These are phyloP conservation scores for Zele albiditarsus DNA, from an alignment of 2,888 invertebrate genomes.

Conservation along the genomic window DNA sequence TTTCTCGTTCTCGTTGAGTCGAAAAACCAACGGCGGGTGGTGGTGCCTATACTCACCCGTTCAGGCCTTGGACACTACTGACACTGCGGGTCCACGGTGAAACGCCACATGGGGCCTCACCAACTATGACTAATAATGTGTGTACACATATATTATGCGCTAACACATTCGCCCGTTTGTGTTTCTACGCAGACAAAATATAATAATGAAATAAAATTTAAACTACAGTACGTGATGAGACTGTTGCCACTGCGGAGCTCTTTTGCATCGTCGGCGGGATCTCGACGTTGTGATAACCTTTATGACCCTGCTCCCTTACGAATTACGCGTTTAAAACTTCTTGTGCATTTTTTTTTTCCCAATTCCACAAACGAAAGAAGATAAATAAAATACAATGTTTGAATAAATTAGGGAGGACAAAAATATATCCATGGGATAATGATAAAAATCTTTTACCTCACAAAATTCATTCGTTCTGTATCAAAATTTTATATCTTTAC, in stretches of 20 bases:
- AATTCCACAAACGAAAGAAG: neutral
- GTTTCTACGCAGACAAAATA: neutral
- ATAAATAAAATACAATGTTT: neutral
- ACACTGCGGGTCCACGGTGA: conserved; percentile 17
- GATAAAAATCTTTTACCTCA: neutral
- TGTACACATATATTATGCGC: neutral
- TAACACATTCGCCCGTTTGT: neutral
- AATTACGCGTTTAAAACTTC: conserved; percentile 32
- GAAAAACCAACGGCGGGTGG: conserved; percentile 30
- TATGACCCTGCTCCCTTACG: conserved; percentile 25
- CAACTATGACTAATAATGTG: neutral
- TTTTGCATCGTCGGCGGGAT: conserved; percentile 28
- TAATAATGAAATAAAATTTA: conserved; percentile 24
- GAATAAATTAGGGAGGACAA: neutral
- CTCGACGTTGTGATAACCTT: conserved; percentile 15
- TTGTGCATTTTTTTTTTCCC: neutral
- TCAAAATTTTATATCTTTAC: neutral
- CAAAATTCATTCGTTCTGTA: neutral
- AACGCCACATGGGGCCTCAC: conserved; percentile 32
- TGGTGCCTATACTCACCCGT: neutral
- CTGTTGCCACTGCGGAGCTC: neutral
- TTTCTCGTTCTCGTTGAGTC: conserved; percentile 30
- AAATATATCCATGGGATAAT: neutral
- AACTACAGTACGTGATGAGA: conserved; percentile 23
- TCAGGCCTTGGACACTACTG: conserved; percentile 6